These are phyloP conservation scores for Ophion obscuratus DNA, from an alignment of 2,888 invertebrate genomes.

Conservation along the genomic window DNA sequence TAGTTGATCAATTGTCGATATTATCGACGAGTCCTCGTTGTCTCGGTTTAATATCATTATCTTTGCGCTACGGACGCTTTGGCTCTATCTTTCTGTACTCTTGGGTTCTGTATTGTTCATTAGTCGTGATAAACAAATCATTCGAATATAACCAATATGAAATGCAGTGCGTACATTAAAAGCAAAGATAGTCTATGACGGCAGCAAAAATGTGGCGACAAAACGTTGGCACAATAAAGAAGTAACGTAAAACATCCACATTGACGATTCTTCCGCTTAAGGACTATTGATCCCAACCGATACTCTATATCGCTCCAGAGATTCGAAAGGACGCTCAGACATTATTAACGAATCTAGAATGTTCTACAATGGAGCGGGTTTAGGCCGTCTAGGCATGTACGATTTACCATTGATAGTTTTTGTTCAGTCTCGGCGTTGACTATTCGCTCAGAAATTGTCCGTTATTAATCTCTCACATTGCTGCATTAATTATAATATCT, in stretches of 20 bases:
- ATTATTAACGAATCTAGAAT: not conserved
- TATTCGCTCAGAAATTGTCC: conserved; percentile 19
- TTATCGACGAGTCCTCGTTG: not conserved
- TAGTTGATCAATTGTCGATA: not conserved
- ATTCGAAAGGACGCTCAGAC: not conserved
- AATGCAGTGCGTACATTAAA: not conserved
- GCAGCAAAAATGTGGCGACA: not conserved
- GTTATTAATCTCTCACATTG: conserved; percentile 11
- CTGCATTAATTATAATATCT: conserved; percentile 23
- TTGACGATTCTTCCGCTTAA: not conserved
- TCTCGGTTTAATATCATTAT: not conserved
- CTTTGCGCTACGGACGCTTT: not conserved
- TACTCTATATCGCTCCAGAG: not conserved
- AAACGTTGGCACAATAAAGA: not conserved
- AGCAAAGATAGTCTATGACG: not conserved
- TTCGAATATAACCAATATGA: not conserved
- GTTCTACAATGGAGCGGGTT: not conserved
- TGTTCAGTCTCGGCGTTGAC: conserved; percentile 72
- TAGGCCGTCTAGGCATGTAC: not conserved
- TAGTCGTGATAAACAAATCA: not conserved
- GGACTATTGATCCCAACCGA: not conserved
- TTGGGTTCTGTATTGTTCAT: not conserved
- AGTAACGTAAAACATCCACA: not conserved
- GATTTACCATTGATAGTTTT: conserved; percentile 35
- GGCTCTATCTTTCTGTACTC: no score